Evolutionary conservation across 2,113 vertebrate genomes (phyloP).

Genomic region (Macrotis lagotis): DNA sequence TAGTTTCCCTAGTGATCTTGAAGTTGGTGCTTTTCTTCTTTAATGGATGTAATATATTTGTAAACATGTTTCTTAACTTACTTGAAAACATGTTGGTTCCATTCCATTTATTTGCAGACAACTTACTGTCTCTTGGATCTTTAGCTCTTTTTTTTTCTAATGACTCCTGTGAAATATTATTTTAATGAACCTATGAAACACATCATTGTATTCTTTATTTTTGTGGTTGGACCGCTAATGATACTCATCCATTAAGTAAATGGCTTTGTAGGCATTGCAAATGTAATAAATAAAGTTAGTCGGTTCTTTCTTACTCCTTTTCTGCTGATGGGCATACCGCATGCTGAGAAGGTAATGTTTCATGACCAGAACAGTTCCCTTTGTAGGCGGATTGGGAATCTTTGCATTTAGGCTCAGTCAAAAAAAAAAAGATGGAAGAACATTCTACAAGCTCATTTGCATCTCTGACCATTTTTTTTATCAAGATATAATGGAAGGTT

Average conservation of each 20-base stretch:
- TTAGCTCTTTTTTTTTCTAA: slow-evolving; percentile 89
- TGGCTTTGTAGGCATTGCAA: slow-evolving; percentile 92
- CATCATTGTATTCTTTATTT: slow-evolving; percentile 91
- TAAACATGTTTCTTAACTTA: slow-evolving; percentile 88
- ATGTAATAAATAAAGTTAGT: slow-evolving; percentile 91
- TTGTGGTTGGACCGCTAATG: slow-evolving; percentile 92
- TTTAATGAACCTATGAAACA: slow-evolving; percentile 93
- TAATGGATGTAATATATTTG: slow-evolving; percentile 84
- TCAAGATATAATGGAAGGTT: slow-evolving; percentile 46
- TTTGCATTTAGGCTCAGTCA: slow-evolving; percentile 73
- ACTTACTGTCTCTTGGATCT: slow-evolving; percentile 88
- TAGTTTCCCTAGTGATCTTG: slow-evolving; percentile 66
- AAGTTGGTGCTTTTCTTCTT: slow-evolving; percentile 80
- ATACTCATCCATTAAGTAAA: slow-evolving; percentile 96
- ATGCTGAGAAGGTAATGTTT: slow-evolving; percentile 89
- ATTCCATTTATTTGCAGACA: slow-evolving; percentile 92
- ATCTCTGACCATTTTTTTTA: slow-evolving; percentile 63
- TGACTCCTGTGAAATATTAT: slow-evolving; percentile 92
- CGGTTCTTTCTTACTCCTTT: slow-evolving; percentile 86
- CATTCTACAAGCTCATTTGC: slow-evolving; percentile 66
- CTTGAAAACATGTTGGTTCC: slow-evolving; percentile 88
- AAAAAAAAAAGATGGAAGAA: slow-evolving; percentile 70
- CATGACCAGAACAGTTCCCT: slow-evolving; percentile 87
- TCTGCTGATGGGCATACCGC: slow-evolving; percentile 86
- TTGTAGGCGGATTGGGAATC: slow-evolving; percentile 79